These are phyloP conservation scores for Epizoanthus illoricatus DNA, from an alignment of 92 coral and sea anemone genomes.

Conservation along the genomic window DNA sequence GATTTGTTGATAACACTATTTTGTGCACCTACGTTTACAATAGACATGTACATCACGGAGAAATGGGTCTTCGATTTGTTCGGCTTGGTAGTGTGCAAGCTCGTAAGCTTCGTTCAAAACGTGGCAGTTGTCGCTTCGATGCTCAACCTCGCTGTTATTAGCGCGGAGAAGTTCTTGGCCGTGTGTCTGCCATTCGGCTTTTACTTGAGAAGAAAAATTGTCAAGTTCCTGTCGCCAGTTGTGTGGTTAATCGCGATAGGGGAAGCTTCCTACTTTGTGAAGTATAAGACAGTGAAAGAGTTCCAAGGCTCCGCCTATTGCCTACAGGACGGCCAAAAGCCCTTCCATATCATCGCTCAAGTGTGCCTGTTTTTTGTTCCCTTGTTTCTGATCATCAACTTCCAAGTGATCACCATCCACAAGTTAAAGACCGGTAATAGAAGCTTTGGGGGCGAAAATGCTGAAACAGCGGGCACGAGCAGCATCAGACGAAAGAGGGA, in stretches of 20 bases:
- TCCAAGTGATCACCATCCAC: background rate
- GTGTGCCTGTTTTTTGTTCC: constrained; percentile 3
- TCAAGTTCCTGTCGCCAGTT: background rate
- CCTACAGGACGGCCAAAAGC: background rate
- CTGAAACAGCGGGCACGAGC: background rate
- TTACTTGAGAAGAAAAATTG: background rate
- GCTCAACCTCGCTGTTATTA: background rate
- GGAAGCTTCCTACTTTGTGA: constrained; percentile 1
- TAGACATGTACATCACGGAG: constrained; percentile 6
- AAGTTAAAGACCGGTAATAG: constrained; percentile 4
- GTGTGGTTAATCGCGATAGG: constrained; percentile 16
- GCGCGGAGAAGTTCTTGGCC: constrained; percentile 17
- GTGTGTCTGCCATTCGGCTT: constrained; percentile 1
- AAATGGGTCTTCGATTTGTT: background rate
- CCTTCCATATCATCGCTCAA: background rate
- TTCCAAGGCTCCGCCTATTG: constrained; percentile 1
- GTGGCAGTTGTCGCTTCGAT: constrained; percentile 5
- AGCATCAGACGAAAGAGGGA: background rate
- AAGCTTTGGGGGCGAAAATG: background rate
- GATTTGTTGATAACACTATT: constrained; percentile 4
- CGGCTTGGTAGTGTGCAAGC: constrained; percentile 8
- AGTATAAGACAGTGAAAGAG: background rate
- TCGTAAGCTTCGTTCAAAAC: constrained; percentile 13
- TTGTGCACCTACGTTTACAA: background rate
- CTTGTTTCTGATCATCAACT: constrained; percentile 3